Evolutionary conservation across 2,888 invertebrate genomes (phyloP).

Genomic region (Pyralis farinalis): DNA sequence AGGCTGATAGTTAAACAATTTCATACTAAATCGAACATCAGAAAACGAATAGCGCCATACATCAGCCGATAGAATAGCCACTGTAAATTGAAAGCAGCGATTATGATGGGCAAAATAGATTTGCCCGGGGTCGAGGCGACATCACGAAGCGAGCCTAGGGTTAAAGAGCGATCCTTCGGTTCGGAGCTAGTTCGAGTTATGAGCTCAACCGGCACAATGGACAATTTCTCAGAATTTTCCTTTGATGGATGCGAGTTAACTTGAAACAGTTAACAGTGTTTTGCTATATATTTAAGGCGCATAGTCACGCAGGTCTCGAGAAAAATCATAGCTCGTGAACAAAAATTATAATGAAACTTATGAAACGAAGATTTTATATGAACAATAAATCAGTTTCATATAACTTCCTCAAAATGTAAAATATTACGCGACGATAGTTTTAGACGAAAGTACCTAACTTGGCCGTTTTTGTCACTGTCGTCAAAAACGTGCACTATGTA

Average conservation of each 20-base stretch:
- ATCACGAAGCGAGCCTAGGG: constrained; percentile 66
- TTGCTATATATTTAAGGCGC: constrained; percentile 16
- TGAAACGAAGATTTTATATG: too few species aligned
- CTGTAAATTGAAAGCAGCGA: constrained; percentile 74
- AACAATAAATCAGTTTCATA: too few species aligned
- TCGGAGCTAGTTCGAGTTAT: constrained; percentile 61
- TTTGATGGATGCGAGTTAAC: constrained; percentile 59
- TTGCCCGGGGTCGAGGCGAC: constrained; percentile 67
- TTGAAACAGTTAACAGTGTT: constrained; percentile 48
- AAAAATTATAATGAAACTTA: too few species aligned
- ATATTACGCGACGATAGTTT: too few species aligned
- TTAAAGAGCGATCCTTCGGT: constrained; percentile 69
- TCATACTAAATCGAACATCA: constrained; percentile 33
- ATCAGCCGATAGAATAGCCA: constrained; percentile 60
- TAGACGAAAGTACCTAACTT: too few species aligned
- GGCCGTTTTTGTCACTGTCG: too few species aligned
- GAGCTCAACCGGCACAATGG: constrained; percentile 69
- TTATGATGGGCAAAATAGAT: constrained; percentile 76
- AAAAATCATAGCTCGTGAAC: too few species aligned
- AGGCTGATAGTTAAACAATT: constrained; percentile 31
- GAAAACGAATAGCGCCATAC: constrained; percentile 42
- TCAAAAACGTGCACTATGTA: too few species aligned
- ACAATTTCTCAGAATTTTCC: constrained; percentile 69
- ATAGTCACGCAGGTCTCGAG: too few species aligned
- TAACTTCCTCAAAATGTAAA: too few species aligned